These are phyloP conservation scores for Teinopalpus imperialis DNA, from an alignment of 2,888 invertebrate genomes.

Conservation along the genomic window DNA sequence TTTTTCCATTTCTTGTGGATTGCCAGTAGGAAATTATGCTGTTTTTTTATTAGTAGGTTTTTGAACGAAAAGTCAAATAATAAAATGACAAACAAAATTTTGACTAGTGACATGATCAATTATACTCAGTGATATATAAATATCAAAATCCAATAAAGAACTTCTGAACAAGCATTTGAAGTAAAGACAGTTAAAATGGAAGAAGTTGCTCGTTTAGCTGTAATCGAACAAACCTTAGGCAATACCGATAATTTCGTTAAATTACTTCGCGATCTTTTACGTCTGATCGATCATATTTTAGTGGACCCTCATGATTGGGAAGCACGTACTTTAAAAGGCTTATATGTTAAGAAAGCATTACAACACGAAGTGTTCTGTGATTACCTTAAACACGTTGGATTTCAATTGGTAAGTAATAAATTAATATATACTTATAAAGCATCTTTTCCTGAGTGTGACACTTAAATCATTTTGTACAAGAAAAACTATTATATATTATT, in stretches of 20 bases:
- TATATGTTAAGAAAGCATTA: constrained; percentile 45
- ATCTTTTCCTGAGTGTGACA: too few species aligned
- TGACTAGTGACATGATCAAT: constrained; percentile 53
- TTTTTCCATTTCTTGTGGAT: too few species aligned
- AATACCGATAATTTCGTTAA: constrained; percentile 53
- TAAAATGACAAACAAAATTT: constrained; percentile 45
- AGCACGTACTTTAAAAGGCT: constrained; percentile 50
- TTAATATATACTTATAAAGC: too few species aligned
- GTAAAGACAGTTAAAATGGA: constrained; percentile 52
- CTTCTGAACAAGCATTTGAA: constrained; percentile 27
- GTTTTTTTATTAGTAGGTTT: constrained; percentile 21
- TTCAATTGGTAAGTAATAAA: constrained; percentile 51
- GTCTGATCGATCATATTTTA: constrained; percentile 55
- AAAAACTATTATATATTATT: too few species aligned
- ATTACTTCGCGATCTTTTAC: constrained; percentile 57
- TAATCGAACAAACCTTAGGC: constrained; percentile 61
- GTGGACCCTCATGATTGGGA: constrained; percentile 64
- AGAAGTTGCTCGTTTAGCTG: constrained; percentile 69
- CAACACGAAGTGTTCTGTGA: constrained; percentile 51
- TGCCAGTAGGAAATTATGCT: too few species aligned
- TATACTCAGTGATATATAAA: constrained; percentile 38
- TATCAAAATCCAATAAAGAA: constrained; percentile 30
- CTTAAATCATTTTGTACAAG: too few species aligned
- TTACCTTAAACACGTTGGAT: constrained; percentile 69
- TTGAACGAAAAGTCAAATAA: constrained; percentile 20